Conservation (phyloP, 2,797 vertebrate genomes). For the Muscicapa striata region DNA sequence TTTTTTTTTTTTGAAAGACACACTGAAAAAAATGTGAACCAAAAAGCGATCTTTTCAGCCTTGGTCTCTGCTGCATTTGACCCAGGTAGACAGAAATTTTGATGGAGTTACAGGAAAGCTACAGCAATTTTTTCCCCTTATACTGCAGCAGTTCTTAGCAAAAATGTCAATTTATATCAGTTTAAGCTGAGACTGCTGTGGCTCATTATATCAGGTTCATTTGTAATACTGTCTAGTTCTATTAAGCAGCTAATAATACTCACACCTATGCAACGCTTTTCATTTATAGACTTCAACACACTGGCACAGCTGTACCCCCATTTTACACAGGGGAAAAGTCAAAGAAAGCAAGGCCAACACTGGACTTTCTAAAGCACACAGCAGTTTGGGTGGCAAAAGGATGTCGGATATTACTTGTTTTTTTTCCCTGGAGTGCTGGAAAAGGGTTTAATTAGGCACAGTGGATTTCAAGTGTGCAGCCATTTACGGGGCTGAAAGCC, state of each 20-base stretch:
- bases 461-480: neutral
- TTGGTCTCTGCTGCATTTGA: neutral
- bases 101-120: neutral
- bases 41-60: neutral
- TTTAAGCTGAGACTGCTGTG: neutral
- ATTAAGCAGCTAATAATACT: constrained; percentile 29
- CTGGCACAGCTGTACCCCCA: neutral
- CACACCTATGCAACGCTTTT: neutral
- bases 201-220: neutral
- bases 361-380: neutral
- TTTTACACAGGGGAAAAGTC: neutral
- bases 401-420: neutral
- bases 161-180: neutral
- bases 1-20: neutral
- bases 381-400: constrained; percentile 50
- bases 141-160: neutral
- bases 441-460: constrained; percentile 45
- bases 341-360: neutral
- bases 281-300: constrained; percentile 9
- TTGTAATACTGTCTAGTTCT: constrained; percentile 2
- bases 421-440: constrained; percentile 20
- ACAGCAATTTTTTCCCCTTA: neutral
- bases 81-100: neutral
- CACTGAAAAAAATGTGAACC: neutral
- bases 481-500: neutral